Evolutionary conservation across 2,888 invertebrate genomes (phyloP).

Genomic region (Orchesellides sinensis): DNA sequence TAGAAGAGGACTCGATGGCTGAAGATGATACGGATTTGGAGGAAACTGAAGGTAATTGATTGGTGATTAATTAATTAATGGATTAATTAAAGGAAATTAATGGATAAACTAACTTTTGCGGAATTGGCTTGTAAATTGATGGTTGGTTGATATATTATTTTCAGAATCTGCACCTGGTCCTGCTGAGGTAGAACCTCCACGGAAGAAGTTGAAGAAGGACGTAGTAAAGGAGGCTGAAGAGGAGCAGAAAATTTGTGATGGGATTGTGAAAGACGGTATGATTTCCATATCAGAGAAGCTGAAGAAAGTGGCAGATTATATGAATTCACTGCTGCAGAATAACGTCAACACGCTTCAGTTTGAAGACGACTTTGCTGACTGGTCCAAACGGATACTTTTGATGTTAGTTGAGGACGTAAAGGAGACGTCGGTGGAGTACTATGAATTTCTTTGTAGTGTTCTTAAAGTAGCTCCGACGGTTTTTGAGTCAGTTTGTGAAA

Average conservation of each 20-base stretch:
- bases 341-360: slow-evolving; percentile 64
- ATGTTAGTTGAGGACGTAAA: slow-evolving; percentile 34
- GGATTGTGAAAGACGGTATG: slow-evolving; percentile 15
- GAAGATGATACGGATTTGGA: no score
- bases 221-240: slow-evolving; percentile 57
- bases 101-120: no score
- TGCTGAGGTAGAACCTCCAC: slow-evolving; percentile 10
- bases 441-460: slow-evolving; percentile 44
- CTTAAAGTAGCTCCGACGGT: slow-evolving; percentile 58
- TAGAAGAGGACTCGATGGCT: no score
- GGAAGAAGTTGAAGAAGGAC: slow-evolving; percentile 47
- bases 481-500: slow-evolving; percentile 66
- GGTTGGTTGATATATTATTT: no score
- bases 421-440: slow-evolving; percentile 46
- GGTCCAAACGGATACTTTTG: slow-evolving; percentile 48
- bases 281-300: slow-evolving; percentile 26
- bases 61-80: no score
- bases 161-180: no score
- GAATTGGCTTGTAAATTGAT: no score
- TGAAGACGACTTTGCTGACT: slow-evolving; percentile 63
- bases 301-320: slow-evolving; percentile 8
- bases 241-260: slow-evolving; percentile 38
- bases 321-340: slow-evolving; percentile 34
- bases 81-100: no score
- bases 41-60: no score